Evolutionary conservation across 2,888 invertebrate genomes (phyloP).

Genomic region (Myopa testacea): DNA sequence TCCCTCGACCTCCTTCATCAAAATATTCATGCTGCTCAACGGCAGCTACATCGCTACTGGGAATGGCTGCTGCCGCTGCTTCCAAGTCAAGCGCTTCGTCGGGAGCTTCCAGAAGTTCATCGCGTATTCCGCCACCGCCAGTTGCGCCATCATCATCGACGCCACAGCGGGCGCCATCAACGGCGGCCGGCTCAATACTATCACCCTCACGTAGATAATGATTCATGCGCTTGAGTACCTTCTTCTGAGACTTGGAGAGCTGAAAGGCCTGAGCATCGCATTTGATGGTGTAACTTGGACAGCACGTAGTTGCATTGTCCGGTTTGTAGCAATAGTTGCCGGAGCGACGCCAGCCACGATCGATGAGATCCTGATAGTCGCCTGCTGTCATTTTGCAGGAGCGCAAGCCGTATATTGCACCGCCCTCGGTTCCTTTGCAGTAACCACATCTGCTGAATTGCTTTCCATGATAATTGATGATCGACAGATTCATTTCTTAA

Average conservation of each 20-base stretch:
- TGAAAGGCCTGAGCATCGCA: slow-evolving; percentile 85
- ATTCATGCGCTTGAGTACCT: slow-evolving; percentile 86
- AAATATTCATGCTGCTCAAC: slow-evolving; percentile 30
- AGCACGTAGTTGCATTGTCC: slow-evolving; percentile 88
- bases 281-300: slow-evolving; percentile 95
- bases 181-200: slow-evolving; percentile 58
- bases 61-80: slow-evolving; percentile 50
- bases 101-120: slow-evolving; percentile 60
- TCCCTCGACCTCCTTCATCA: slow-evolving; percentile 28
- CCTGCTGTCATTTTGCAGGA: slow-evolving; percentile 82
- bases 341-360: slow-evolving; percentile 96
- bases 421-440: slow-evolving; percentile 56
- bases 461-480: slow-evolving; percentile 59
- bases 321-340: slow-evolving; percentile 98
- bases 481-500: slow-evolving; percentile 44
- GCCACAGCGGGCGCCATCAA: slow-evolving; percentile 16
- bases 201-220: slow-evolving; percentile 75
- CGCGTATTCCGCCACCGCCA: slow-evolving; percentile 43
- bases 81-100: slow-evolving; percentile 54
- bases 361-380: slow-evolving; percentile 93
- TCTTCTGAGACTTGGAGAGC: slow-evolving; percentile 91
- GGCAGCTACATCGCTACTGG: slow-evolving; percentile 39
- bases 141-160: slow-evolving; percentile 40
- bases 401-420: slow-evolving; percentile 76
- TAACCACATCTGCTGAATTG: slow-evolving; percentile 62